A percentile compares a stretch with the other conserved stretches of the same genome.
These are phyloP conservation scores for Micoletzkya japonica DNA, from an alignment of 2,888 invertebrate genomes.

Conservation along the genomic window DNA sequence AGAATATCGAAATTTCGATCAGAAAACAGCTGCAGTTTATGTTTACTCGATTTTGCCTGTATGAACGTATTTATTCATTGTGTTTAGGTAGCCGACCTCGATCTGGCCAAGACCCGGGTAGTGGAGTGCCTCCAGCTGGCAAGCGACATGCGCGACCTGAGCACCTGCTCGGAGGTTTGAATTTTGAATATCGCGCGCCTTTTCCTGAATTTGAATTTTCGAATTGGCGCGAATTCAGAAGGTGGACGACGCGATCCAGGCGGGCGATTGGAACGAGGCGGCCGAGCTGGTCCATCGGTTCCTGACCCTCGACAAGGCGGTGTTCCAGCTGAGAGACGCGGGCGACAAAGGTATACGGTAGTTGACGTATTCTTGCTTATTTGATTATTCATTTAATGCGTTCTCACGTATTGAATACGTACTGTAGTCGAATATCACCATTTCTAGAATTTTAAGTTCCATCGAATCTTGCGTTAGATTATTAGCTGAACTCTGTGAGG, in stretches of 20 bases:
- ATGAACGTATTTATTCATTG: background rate
- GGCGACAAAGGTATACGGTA: conserved; percentile 31
- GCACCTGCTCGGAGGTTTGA: conserved; percentile 32
- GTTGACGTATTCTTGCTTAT: background rate
- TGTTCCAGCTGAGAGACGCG: conserved; percentile 57
- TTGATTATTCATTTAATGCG: background rate
- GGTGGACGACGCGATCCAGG: conserved; percentile 88
- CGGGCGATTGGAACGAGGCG: conserved; percentile 94
- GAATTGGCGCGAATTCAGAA: conserved; percentile 68
- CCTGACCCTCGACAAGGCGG: conserved; percentile 60
- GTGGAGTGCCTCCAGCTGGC: conserved; percentile 91
- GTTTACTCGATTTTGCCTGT: no score
- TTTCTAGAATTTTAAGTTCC: background rate
- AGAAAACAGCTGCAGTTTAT: no score
- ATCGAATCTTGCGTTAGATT: background rate
- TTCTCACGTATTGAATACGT: background rate
- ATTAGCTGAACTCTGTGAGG: background rate
- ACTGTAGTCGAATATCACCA: background rate
- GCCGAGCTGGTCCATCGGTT: conserved; percentile 88
- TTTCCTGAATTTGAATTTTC: background rate
- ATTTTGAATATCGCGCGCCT: background rate
- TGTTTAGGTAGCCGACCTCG: conserved; percentile 78
- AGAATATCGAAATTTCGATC: background rate
- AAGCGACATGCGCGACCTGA: conserved; percentile 55
- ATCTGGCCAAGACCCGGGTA: conserved; percentile 87